phyloP scores from a whole-genome alignment of 1,140 invertebrate species.

The Ceratina japonica region DNA sequence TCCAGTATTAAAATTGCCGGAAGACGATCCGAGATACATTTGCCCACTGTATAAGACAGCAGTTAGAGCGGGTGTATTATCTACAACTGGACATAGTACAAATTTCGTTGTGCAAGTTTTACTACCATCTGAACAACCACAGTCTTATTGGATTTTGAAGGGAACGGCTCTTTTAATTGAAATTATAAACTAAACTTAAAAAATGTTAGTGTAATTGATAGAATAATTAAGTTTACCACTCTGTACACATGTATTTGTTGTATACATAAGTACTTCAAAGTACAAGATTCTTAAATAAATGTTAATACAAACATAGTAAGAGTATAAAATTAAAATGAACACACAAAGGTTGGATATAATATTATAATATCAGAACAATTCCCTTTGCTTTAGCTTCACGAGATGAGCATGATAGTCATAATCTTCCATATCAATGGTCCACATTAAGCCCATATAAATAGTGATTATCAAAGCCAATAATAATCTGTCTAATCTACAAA shows the following conservation, averaged over 20 bases:
- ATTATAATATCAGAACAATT: constrained; percentile 36
- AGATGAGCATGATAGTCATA: constrained; percentile 76
- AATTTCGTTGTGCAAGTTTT: constrained; percentile 92
- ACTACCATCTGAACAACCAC: constrained; percentile 82
- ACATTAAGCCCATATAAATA: constrained; percentile 79
- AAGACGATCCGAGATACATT: constrained; percentile 84
- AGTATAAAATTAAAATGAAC: constrained; percentile 29
- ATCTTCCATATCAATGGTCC: constrained; percentile 79
- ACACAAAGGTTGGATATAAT: background rate
- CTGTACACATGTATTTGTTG: constrained; percentile 24
- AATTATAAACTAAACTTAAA: constrained; percentile 82
- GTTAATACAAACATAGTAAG: background rate
- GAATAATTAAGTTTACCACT: background rate
- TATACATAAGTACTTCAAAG: constrained; percentile 1
- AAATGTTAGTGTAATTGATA: background rate
- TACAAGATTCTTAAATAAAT: background rate
- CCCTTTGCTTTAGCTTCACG: constrained; percentile 66
- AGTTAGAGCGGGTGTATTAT: constrained; percentile 89
- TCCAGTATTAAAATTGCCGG: constrained; percentile 82
- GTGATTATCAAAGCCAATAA: constrained; percentile 76
- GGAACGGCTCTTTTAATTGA: constrained; percentile 91
- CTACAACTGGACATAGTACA: constrained; percentile 93
- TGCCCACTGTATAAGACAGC: constrained; percentile 92
- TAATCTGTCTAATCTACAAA: constrained; percentile 79
- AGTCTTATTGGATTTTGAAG: constrained; percentile 91